Evolutionary conservation across 2,888 invertebrate species (phyloP), one percentile per base, ranked within the genome.

Genomic region (Lucinisca nassula): DNA sequence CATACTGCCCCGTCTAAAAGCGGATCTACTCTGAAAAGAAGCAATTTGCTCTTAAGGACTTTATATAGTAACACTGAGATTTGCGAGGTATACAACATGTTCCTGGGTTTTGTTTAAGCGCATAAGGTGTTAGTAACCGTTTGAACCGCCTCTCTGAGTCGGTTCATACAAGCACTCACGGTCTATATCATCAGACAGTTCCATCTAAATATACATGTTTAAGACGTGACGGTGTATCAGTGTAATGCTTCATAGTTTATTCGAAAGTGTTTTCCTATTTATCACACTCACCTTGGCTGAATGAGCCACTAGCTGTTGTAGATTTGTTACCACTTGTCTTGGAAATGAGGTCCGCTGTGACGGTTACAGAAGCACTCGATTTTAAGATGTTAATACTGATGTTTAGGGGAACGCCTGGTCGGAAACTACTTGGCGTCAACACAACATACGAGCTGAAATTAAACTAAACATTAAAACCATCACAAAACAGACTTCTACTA

Each of bases 351-450:
- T 89, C 76, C 0, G 86, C 91, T n/a, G 67, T 82, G 10, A 93
- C 92, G 24, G 70, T 79, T 3, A 92, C 92, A 24, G 85, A 84
- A 0, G 77, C 79, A 0, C 87, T 61, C 0, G 90, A 84, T 17
- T 94, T 91, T 27, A 96, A 91, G 61, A 96, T 94, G 90, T 96
- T 96, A 70, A 96, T 94, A 45, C 95, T 95, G 40, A 96, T 93
- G 37, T 94, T 94, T 67, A 96, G 95, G 0, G 96, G 95, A 8
- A 96, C 91, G 2, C 95, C 95, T 3, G 96, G 95, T 8, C 96
- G 94, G 27, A 96, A 94, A 51, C 95, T 94, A 32, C 93, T 93
- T 1, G 96, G 96, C 10, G 95, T 94, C 4, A 96, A 91, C 0
- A 96, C 93, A 49, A 96, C 88, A 79, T 95, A 96, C 0, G 93